Percentiles rank a stretch among this genome's conserved stretches.
These are phyloP conservation scores for Mya arenaria DNA, from an alignment of 1,140 invertebrate genomes.

Conservation along the genomic window DNA sequence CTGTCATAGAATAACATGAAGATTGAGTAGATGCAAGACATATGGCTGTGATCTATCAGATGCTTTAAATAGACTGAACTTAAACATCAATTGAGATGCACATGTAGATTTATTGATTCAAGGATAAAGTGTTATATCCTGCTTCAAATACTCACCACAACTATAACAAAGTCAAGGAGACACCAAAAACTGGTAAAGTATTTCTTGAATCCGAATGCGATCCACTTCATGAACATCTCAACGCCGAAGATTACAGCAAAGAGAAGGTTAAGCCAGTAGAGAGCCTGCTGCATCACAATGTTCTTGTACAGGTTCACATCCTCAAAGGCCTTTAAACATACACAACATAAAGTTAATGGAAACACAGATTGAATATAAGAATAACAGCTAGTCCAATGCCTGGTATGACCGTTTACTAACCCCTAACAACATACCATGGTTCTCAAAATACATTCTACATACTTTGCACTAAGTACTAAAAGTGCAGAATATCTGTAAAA, in stretches of 20 bases:
- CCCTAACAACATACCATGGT: too few relatives aligned
- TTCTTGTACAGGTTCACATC: constrained; percentile 95
- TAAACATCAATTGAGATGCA: too few relatives aligned
- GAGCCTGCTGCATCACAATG: constrained; percentile 91
- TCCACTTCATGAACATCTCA: constrained; percentile 99
- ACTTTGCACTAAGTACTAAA: too few relatives aligned
- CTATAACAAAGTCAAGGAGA: constrained; percentile 99
- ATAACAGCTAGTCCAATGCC: too few relatives aligned
- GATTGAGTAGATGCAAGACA: background rate
- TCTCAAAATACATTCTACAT: too few relatives aligned
- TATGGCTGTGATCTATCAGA: background rate
- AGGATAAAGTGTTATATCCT: too few relatives aligned
- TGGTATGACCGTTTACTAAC: too few relatives aligned
- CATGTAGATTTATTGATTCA: too few relatives aligned
- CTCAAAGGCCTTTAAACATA: constrained; percentile 94
- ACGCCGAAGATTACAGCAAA: constrained; percentile 99
- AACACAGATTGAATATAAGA: too few relatives aligned
- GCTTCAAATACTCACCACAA: constrained; percentile 98
- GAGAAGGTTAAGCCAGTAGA: constrained; percentile 98
- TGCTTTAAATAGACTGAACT: too few relatives aligned
- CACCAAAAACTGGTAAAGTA: constrained; percentile 99
- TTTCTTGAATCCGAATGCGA: constrained; percentile 96
- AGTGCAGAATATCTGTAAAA: too few relatives aligned
- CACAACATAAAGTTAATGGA: too few relatives aligned
- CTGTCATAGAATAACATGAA: constrained; percentile 61